phyloP scores from a whole-genome alignment of 2,888 invertebrate species.

The Lamellibrachia columna region DNA sequence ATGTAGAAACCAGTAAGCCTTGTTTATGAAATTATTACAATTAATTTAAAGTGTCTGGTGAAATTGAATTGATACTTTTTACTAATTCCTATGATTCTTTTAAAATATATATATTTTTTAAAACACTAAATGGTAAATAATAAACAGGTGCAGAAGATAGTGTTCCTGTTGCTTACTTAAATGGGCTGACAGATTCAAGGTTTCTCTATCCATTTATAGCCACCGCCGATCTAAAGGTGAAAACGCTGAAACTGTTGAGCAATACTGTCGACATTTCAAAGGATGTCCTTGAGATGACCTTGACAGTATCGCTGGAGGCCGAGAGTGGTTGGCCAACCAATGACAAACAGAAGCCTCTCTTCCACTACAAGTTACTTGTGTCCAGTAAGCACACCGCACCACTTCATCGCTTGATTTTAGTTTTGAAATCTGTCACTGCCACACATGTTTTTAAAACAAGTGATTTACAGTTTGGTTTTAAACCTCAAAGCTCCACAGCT shows the following conservation, averaged over 20 bases:
- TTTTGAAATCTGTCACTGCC: not conserved
- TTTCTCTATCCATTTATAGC: not conserved
- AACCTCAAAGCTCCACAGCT: too few relatives aligned
- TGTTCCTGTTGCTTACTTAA: not conserved
- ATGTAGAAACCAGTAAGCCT: not conserved
- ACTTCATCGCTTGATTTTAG: not conserved
- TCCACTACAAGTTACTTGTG: slow-evolving; percentile 7
- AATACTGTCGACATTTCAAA: not conserved
- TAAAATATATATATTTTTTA: not conserved
- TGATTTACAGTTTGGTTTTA: too few relatives aligned
- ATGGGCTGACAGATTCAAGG: not conserved
- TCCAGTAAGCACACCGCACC: not conserved
- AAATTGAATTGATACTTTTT: not conserved
- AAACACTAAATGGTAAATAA: not conserved
- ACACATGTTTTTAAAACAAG: too few relatives aligned
- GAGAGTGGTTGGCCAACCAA: not conserved
- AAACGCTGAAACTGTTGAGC: not conserved
- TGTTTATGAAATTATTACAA: not conserved
- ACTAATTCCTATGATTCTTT: not conserved
- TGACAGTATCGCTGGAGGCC: not conserved
- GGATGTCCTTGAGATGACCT: not conserved
- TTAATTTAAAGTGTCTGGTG: not conserved
- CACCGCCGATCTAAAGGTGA: not conserved
- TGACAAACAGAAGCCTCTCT: not conserved
- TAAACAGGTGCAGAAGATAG: not conserved